Evolutionary conservation across 2,888 invertebrate species (phyloP), one percentile per base, ranked within the genome.

Genomic region (Subacronicta megacephala): DNA sequence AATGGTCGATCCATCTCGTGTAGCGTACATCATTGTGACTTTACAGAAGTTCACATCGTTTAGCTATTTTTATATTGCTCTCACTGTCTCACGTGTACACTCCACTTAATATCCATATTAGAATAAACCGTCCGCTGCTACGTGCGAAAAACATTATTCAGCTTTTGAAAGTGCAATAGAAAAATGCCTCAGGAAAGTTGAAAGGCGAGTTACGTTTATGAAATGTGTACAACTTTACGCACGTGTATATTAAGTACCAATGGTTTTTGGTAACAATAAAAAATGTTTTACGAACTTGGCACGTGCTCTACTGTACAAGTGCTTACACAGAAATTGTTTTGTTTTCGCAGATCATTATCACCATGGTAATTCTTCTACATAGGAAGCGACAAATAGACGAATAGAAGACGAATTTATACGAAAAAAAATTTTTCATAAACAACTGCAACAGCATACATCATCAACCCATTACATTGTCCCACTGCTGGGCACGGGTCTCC

Each of bases 51-150:
- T 16, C 41, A 46, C 37, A 61, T 40, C 62, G 52, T 63, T 43
- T 40, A 16, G 40, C 1, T 37, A 29, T 47, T n/a, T 35, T 18
- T 6, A 20, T 46, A 26, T 20, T 13, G 31, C n/a, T 33, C 2
- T 50, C 16, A 33, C 5, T n/a, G 12, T 67, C 45, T 33, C 62
- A 46, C 50, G 50, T 47, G 7, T 20, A 20, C 49, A 41, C 53
- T 52, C 46, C 29, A 38, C 13, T 10, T 36, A n/a, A 20, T 31
- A 18, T 13, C 10, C 26, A 17, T 15, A 64, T 64, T 49, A 50
- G 7, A 44, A 60, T 66, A 49, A 20, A 9, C 16, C 10, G 7
- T 33, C 31, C 23, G 37, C 40, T 35, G 35, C 12, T 35, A 17
- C 40, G 37, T 49, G 18, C 17, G 53, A 49, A 43, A 36, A 26